These are phyloP conservation scores for Hemiprocne comata DNA, from an alignment of 2,113 vertebrate species.

Conservation along the genomic window DNA sequence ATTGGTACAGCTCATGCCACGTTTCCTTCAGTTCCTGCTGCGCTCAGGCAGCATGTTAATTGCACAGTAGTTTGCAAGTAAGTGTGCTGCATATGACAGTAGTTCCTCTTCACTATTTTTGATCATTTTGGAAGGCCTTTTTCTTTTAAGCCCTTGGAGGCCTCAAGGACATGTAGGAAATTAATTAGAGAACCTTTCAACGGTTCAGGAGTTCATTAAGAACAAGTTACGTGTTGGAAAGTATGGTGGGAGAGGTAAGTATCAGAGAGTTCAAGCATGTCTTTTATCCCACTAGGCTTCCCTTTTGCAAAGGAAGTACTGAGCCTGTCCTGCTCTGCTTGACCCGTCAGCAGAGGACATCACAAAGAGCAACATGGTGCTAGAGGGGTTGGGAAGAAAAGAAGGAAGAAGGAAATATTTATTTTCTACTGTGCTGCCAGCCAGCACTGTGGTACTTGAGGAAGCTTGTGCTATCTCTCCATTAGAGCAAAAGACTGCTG, in stretches of 20 bases:
- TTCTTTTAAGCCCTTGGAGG: not conserved
- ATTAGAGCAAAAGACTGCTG: not conserved
- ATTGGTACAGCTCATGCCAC: not conserved
- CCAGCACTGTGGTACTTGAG: not conserved
- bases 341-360: not conserved
- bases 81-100: not conserved
- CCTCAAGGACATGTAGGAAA: not conserved
- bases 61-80: not conserved
- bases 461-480: not conserved
- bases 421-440: not conserved
- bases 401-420: not conserved
- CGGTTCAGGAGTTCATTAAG: conserved; percentile 2
- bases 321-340: not conserved
- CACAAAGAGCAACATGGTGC: not conserved
- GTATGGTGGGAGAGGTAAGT: not conserved
- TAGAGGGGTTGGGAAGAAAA: not conserved
- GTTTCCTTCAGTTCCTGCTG: not conserved
- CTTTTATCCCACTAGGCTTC: conserved; percentile 1
- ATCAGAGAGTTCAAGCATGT: not conserved
- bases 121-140: not conserved
- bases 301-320: not conserved
- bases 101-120: not conserved
- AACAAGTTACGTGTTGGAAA: not conserved
- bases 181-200: not conserved
- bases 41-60: not conserved